phyloP scores from a whole-genome alignment of 2,113 vertebrate genomes.

The Caretta caretta region DNA sequence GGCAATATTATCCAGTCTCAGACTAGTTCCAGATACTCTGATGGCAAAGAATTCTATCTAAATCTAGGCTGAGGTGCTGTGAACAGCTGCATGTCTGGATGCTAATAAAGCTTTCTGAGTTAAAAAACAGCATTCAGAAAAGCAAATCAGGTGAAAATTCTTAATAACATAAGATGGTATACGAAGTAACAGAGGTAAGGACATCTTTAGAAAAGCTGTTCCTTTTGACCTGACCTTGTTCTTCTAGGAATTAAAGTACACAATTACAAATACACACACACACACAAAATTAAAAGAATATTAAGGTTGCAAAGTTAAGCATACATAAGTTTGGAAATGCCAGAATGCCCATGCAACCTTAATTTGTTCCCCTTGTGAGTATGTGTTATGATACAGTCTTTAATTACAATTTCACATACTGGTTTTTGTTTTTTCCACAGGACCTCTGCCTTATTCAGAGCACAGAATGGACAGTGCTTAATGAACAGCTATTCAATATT shows the following conservation, averaged over 20 bases:
- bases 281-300: neutral
- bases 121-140: neutral
- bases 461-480: neutral
- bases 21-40: neutral
- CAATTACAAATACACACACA: neutral
- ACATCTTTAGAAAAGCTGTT: neutral
- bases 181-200: neutral
- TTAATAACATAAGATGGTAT: neutral
- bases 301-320: neutral
- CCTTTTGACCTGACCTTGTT: neutral
- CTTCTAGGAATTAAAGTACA: neutral
- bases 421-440: neutral
- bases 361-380: neutral
- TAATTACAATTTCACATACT: neutral
- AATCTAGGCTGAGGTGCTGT: neutral
- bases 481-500: neutral
- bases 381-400: neutral
- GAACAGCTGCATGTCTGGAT: neutral
- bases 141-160: neutral
- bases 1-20: neutral
- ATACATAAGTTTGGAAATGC: neutral
- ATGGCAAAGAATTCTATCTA: neutral
- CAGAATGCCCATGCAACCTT: neutral
- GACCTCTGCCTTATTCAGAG: neutral
- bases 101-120: neutral